Evolutionary conservation across 2,888 invertebrate species (phyloP).

Genomic region (Cryptocheilus praepositus): DNA sequence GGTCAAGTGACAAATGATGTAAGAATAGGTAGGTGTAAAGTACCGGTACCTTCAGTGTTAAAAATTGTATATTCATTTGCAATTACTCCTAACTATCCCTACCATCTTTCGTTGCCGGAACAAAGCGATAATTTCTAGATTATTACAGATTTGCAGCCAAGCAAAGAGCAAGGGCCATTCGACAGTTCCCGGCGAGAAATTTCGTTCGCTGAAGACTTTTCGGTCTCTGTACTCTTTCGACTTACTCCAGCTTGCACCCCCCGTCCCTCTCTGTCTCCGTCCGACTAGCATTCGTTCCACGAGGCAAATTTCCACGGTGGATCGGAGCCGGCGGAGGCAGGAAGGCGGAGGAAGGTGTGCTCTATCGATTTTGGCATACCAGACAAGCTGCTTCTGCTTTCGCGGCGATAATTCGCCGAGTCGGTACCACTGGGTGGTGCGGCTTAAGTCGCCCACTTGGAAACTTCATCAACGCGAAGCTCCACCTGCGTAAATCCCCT

Average conservation of each 20-base stretch:
- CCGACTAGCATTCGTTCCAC: conserved; percentile 2
- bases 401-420: conserved; percentile 69
- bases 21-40: no score
- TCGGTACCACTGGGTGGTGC: conserved; percentile 46
- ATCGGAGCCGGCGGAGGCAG: conserved; percentile 19
- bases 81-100: no score
- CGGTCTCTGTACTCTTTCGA: not conserved
- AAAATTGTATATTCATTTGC: no score
- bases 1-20: no score
- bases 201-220: not conserved
- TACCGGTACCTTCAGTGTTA: no score
- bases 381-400: conserved; percentile 69
- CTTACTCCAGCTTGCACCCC: not conserved
- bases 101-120: no score
- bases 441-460: conserved; percentile 48
- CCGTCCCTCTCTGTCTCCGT: conserved; percentile 3
- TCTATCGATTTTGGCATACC: conserved; percentile 72
- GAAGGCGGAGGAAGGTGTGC: conserved; percentile 38
- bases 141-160: no score
- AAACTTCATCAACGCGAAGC: conserved; percentile 35
- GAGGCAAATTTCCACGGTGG: conserved; percentile 27
- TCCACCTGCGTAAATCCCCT: conserved; percentile 13
- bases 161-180: no score
- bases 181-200: not conserved
- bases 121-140: no score